Evolutionary conservation across 1,140 invertebrate genomes (phyloP), one percentile per base, ranked within the genome.

Genomic region (Zaprionus ornatus): DNA sequence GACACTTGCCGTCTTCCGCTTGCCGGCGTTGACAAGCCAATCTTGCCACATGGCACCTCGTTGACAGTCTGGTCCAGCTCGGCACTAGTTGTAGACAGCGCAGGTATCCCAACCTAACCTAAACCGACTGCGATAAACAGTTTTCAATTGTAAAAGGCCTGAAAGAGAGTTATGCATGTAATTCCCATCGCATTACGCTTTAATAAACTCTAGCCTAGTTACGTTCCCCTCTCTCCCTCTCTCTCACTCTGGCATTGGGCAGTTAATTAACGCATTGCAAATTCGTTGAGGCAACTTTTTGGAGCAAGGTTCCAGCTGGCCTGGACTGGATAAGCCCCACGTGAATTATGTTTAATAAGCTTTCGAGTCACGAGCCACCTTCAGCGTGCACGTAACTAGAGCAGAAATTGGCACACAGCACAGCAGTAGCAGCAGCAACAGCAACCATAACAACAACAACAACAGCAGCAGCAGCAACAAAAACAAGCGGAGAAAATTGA

Each of bases 401-500:
- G 82, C 83, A 86, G 76, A 86, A 87, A 86, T 85, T 82, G 85
- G 79, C 79, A 86, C 75, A 82, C 71, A 79, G 74, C 78, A 78
- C 67, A 64, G 27, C 65, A 61, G 45, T 48, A 62, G 62, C 56
- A 13, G 62, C 29, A 50, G 23, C 56, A 45, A 35, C 62, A 12
- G 35, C 56, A 67, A 63, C 56, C 55, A 63, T 50, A 72, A 62
- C 23, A 35, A 45, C 62, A 12, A 45, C 56, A 67, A 63, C 56
- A 13, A 67, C 40, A 50, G 12, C 56, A 45, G 35, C 27, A 27
- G 29, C 61, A 71, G 64, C 29, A 61, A 64, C 61, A 73, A 63
- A 37, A 37, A 48, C 40, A 13, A 45, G 21, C 52, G n/a, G 7
- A 25, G 52, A 48, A 72, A 42, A 66, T 52, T 32, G 55, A 73